A percentile compares a stretch with the other conserved stretches of the same genome.
phyloP scores from a whole-genome alignment of 2,888 invertebrate species.

The Eledone cirrhosa region DNA sequence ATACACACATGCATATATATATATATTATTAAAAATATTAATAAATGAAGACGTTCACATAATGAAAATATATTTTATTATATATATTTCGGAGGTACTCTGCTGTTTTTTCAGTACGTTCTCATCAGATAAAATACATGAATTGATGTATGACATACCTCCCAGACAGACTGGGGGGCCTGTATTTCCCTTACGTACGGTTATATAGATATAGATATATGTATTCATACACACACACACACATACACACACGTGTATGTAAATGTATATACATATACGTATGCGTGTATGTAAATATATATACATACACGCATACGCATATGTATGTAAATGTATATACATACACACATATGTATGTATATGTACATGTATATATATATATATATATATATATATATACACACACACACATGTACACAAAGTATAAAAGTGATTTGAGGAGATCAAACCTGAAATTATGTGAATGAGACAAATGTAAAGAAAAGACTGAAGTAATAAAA shows the following conservation, averaged over 20 bases:
- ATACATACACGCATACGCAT: background rate
- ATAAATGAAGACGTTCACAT: background rate
- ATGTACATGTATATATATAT: background rate
- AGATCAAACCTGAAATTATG: no score
- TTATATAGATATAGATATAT: background rate
- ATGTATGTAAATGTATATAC: background rate
- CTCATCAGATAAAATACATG: no score
- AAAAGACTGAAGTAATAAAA: no score
- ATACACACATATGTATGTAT: background rate
- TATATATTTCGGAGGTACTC: no score
- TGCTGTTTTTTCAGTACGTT: no score
- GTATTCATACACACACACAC: background rate
- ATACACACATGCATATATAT: background rate
- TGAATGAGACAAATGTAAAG: no score
- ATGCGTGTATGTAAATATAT: background rate
- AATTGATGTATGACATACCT: no score
- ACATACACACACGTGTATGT: background rate
- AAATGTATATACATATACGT: background rate
- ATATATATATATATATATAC: background rate
- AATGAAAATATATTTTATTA: no score
- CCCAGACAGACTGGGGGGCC: no score
- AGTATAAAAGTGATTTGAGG: no score
- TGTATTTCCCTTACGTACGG: no score
- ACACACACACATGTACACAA: background rate
- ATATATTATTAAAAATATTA: background rate